Base-by-base conservation (phyloP, 2,888 invertebrate genomes). In the Acronicta psi region DNA sequence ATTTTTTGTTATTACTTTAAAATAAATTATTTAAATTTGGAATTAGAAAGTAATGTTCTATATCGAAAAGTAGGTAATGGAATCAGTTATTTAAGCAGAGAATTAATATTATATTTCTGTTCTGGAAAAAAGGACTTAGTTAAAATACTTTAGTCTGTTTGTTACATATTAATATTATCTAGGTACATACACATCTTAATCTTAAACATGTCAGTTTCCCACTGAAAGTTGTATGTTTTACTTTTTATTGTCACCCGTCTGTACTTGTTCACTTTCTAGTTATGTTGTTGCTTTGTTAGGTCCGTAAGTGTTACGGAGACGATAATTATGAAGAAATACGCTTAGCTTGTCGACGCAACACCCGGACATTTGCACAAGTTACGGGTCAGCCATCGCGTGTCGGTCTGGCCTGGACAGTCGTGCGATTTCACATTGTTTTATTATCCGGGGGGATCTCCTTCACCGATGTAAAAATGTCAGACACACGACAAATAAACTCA, bases 381-480 rank as follows among this genome's bases (percentile, higher is more conserved):
- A 52, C 18, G 36, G 44, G 25, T 10, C 37, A 20, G 13, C 36
- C 36, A n/a, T n/a, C n/a, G n/a, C n/a, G n/a, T n/a, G 9, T 23
- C 37, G 20, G 36, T 50, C 75, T 75, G 75, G 61, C 25, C 17
- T 46, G 13, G 76, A 76, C 74, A 74, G 66, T 61, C 34, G 38
- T 36, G 41, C 44, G 10, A 43, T 50, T 59, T 44, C 54, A 50
- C 29, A 53, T 70, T 75, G 67, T 73, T 79, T 79, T 78, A 73
- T 78, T 72, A 59, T 34, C 47, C 41, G 45, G 37, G 38, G 45
- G 37, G 38, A 61, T 57, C 67, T 66, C 57, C 60, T 75, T 69
- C 31, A 74, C 60, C 59, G 64, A 46, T 69, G 66, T 77, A 69
- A 77, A 76, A 63, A 50, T 62, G 77, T 76, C 79, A 79, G 59